Evolutionary conservation across 2,113 vertebrate genomes (phyloP).

Genomic region (Taxidea taxus): DNA sequence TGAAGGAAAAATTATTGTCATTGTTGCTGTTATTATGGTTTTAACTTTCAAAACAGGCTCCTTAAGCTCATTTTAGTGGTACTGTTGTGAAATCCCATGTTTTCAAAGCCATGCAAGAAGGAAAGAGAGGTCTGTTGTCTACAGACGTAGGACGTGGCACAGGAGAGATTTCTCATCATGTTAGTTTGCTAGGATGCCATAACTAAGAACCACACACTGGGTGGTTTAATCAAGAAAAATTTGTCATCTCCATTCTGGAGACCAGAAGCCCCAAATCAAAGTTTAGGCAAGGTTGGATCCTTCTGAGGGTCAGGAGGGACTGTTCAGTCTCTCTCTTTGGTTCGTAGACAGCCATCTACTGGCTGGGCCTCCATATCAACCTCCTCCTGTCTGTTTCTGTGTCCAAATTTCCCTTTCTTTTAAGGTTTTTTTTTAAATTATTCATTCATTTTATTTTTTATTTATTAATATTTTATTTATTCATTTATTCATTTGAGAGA

Average conservation of each 20-base stretch:
- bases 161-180: neutral
- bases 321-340: neutral
- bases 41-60: neutral
- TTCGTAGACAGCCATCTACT: too few relatives aligned
- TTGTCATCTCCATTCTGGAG: neutral
- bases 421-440: neutral
- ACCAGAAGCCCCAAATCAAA: neutral
- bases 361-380: neutral
- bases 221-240: neutral
- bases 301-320: neutral
- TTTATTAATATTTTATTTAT: too few relatives aligned
- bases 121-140: neutral
- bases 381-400: neutral
- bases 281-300: rapidly evolving
- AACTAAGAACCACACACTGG: neutral
- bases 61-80: neutral
- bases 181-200: too few relatives aligned
- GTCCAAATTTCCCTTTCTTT: too few relatives aligned
- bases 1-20: rapidly evolving
- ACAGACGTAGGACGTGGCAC: neutral
- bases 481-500: neutral
- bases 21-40: neutral
- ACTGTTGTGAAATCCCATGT: neutral
- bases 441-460: too few relatives aligned
- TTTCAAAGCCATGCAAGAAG: neutral